A percentile compares a stretch with the other conserved stretches of the same genome.
phyloP scores from a whole-genome alignment of 2,113 vertebrate species.

The Fukomys damarensis region DNA sequence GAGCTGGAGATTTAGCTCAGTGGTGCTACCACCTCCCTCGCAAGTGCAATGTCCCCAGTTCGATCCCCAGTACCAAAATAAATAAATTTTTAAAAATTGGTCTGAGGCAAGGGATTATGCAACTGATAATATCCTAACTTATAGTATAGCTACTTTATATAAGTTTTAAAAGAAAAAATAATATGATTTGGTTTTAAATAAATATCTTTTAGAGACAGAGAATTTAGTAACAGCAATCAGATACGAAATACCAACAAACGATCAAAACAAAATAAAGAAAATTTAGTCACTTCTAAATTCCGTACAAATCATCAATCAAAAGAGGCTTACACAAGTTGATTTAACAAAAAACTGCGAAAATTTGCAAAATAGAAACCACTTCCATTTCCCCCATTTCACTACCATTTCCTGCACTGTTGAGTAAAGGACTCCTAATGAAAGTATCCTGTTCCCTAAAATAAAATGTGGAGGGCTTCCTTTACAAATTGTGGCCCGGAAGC shows the following conservation, averaged over 20 bases:
- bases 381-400: background rate
- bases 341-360: constrained; percentile 15
- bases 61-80: too few species aligned
- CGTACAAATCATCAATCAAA: background rate
- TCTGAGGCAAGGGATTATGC: background rate
- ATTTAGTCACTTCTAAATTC: constrained; percentile 28
- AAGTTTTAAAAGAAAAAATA: constrained; percentile 47
- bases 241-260: constrained; percentile 7
- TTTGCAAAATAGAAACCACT: constrained; percentile 18
- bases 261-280: constrained; percentile 52
- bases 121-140: background rate
- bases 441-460: constrained; percentile 15
- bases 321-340: background rate
- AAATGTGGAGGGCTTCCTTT: constrained; percentile 47
- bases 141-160: constrained; percentile 19
- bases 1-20: too few species aligned
- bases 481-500: background rate
- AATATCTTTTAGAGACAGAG: constrained; percentile 13
- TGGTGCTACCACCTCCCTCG: too few species aligned
- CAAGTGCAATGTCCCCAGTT: too few species aligned
- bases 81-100: background rate
- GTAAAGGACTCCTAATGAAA: background rate
- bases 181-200: constrained; percentile 11
- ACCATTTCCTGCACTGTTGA: background rate
- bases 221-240: constrained; percentile 34